Evolutionary conservation across 2,797 vertebrate genomes (phyloP), one percentile per base, ranked within the genome.

Genomic region (Phaenicophaeus curvirostris): DNA sequence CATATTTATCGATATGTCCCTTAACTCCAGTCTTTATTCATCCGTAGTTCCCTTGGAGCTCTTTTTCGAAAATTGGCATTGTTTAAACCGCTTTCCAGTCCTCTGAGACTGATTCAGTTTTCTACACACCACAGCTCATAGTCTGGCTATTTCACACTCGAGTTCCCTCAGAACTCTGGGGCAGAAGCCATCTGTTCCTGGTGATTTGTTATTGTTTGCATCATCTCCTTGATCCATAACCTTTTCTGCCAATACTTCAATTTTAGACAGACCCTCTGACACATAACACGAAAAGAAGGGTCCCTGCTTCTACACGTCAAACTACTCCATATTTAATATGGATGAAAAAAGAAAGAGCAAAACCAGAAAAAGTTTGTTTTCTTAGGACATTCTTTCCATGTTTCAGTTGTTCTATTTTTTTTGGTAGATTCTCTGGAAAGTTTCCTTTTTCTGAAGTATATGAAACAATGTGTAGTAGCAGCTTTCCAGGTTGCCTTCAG

Each of bases 111-210:
- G 14, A 76, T 55, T 37, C 16, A 14, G 30, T 72, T 80, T 93
- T 85, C 72, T 85, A 71, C 35, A 83, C 37, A 72, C 37, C 39
- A 44, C 4, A 3, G 44, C 71, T 63, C 59, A 27, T 76, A 74
- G 74, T 91, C 77, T 77, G 87, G n/a, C 54, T 94, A 42, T 89
- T 94, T 94, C 76, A 87, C 76, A 81, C 54, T 83, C 0, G 6
- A 89, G 15, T 85, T 83, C 46, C 30, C 61, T 94, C 46, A 55
- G 53, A 78, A 79, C 62, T 83, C 50, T 67, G 72, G 57, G 72
- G 78, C 72, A 91, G 87, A 91, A 85, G 41, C 61, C 82, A 89
- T 84, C 50, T 91, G 85, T 46, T 95, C 72, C 78, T 77, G 61
- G 51, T 90, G 69, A 74, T 87, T 91, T 92, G 44, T 39, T 87